Evolutionary conservation across 2,113 vertebrate genomes (phyloP).

Genomic region (Odocoileus virginianus): DNA sequence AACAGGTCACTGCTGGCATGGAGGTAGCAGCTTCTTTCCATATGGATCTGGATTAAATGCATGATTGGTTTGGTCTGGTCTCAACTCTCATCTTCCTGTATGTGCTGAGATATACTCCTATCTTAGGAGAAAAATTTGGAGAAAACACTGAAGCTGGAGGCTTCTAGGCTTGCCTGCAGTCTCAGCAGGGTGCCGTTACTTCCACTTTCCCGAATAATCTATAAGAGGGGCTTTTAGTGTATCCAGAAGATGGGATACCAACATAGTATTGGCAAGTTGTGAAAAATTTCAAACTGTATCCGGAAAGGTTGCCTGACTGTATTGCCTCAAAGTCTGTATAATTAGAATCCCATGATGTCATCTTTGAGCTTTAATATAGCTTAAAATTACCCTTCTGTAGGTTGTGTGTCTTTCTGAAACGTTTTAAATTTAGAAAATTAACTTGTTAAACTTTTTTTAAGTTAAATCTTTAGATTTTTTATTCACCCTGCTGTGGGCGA

Average conservation of each 20-base stretch:
- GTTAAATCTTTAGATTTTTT: conserved; percentile 67
- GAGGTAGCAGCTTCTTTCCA: background rate
- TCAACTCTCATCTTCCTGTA: background rate
- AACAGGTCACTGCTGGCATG: background rate
- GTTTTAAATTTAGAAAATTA: conserved; percentile 77
- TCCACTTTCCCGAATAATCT: background rate
- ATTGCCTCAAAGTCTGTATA: conserved; percentile 63
- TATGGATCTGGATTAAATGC: background rate
- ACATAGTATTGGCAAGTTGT: background rate
- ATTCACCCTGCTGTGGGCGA: conserved; percentile 56
- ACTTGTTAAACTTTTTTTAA: conserved; percentile 70
- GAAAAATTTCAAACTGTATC: background rate
- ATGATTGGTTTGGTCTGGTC: background rate
- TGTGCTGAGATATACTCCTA: background rate
- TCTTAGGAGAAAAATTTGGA: background rate
- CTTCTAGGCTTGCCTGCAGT: background rate
- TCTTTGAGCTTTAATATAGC: conserved; percentile 67
- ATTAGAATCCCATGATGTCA: conserved; percentile 72
- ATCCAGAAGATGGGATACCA: background rate
- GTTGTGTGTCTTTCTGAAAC: conserved; percentile 72
- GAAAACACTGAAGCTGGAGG: background rate
- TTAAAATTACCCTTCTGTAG: conserved; percentile 73
- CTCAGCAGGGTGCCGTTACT: background rate
- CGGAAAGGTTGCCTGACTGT: conserved; percentile 28
- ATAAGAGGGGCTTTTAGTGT: background rate